Evolutionary conservation across 2,888 invertebrate genomes (phyloP), one percentile per base, ranked within the genome.

Genomic region (Capitulum mitella): DNA sequence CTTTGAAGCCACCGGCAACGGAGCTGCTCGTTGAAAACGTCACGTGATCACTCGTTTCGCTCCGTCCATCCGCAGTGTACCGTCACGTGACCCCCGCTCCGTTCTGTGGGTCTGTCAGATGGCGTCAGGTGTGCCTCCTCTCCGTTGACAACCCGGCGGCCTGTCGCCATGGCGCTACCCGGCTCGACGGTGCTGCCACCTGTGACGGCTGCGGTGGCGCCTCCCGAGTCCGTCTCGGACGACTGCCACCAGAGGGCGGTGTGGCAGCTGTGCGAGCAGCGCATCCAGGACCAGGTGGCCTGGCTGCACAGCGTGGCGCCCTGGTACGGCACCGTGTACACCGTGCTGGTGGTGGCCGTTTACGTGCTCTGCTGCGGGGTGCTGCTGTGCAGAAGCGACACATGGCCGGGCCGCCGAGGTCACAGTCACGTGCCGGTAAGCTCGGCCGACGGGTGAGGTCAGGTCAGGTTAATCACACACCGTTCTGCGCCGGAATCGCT

Each of bases 271-370:
- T 54, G 54, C n/a, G n/a, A 26, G n/a, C n/a, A 26, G 26, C 54
- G 54, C 54, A 22, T 22, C n/a, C 54, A n/a, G n/a, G n/a, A n/a
- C n/a, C n/a, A 54, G n/a, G 22, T 54, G 54, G 54, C 5, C 22
- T 26, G 5, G 54, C 54, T 54, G 54, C 54, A 54, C 54, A 54
- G 54, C n/a, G n/a, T 22, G n/a, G 54, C 54, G 6, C n/a, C 54
- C n/a, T 54, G 26, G 54, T 54, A 54, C 54, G 54, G 54, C 54
- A 54, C 54, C 26, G 54, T 54, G 54, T 54, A 54, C 54, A n/a
- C 54, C 54, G n/a, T 54, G 26, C 26, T 54, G n/a, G 54, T 54
- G 22, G n/a, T 54, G n/a, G 22, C n/a, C 54, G 3, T n/a, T 2
- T 54, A 54, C 54, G 26, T 54, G 22, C 22, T 54, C n/a, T 26